phyloP scores from a whole-genome alignment of 2,888 invertebrate species.

The Cataglyphis altisquamis region DNA sequence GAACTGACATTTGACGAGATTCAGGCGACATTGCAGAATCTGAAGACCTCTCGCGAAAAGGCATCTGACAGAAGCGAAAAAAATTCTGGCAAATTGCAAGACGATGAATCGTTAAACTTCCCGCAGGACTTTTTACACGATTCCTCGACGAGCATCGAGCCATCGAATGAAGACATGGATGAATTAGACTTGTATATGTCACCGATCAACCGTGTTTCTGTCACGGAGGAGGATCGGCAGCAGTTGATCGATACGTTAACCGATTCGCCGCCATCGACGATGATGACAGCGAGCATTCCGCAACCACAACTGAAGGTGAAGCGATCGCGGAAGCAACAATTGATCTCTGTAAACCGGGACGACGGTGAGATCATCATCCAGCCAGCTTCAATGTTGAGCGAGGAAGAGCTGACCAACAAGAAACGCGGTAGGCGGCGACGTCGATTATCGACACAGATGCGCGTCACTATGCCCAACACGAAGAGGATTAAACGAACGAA shows the following conservation, averaged over 20 bases:
- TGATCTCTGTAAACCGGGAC: constrained; percentile 83
- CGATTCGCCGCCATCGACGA: constrained; percentile 52
- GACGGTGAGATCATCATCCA: constrained; percentile 85
- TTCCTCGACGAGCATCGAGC: background rate
- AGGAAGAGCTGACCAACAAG: constrained; percentile 74
- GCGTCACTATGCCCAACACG: background rate
- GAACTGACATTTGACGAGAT: constrained; percentile 84
- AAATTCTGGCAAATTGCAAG: background rate
- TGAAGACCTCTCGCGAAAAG: constrained; percentile 56
- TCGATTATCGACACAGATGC: background rate
- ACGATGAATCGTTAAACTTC: background rate
- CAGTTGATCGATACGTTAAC: constrained; percentile 59
- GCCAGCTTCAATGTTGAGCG: constrained; percentile 78
- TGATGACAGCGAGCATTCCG: background rate
- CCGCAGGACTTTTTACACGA: background rate
- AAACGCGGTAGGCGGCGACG: constrained; percentile 79
- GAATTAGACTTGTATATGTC: background rate
- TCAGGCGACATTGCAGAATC: constrained; percentile 76
- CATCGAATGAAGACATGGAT: background rate
- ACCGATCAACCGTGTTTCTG: background rate
- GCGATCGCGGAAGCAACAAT: constrained; percentile 83
- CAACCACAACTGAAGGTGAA: constrained; percentile 76
- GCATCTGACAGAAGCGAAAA: background rate
- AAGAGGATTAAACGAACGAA: background rate
- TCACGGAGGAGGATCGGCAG: constrained; percentile 55